phyloP scores from a whole-genome alignment of 2,113 vertebrate genomes.

The Pluvialis apricaria region DNA sequence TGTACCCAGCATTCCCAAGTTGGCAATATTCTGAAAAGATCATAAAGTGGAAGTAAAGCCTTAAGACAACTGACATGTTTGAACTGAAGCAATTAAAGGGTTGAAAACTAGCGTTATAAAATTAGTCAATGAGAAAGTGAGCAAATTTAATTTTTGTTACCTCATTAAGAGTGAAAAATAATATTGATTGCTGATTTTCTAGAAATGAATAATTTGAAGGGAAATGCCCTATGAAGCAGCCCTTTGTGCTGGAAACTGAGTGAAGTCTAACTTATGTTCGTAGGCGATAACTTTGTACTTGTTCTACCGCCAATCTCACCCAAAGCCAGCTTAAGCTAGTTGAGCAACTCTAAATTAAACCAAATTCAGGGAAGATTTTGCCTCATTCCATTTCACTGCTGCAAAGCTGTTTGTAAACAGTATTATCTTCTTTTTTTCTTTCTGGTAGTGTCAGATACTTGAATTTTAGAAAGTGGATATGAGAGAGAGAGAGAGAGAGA shows the following conservation, averaged over 20 bases:
- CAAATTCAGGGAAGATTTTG: background rate
- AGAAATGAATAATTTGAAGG: background rate
- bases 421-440: background rate
- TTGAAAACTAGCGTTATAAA: background rate
- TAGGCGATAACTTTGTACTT: accelerated
- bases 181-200: background rate
- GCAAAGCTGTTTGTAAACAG: background rate
- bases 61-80: background rate
- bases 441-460: background rate
- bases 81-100: background rate
- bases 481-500: background rate
- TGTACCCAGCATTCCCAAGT: background rate
- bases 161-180: background rate
- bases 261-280: background rate
- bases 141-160: background rate
- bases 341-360: background rate
- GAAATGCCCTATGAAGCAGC: background rate
- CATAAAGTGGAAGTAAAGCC: background rate
- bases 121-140: background rate
- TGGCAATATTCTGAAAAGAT: background rate
- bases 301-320: background rate
- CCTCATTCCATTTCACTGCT: background rate
- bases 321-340: background rate
- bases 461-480: background rate
- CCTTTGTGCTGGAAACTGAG: background rate